phyloP scores from a whole-genome alignment of 2,888 invertebrate genomes.

The Acanthosepion pharaonis region DNA sequence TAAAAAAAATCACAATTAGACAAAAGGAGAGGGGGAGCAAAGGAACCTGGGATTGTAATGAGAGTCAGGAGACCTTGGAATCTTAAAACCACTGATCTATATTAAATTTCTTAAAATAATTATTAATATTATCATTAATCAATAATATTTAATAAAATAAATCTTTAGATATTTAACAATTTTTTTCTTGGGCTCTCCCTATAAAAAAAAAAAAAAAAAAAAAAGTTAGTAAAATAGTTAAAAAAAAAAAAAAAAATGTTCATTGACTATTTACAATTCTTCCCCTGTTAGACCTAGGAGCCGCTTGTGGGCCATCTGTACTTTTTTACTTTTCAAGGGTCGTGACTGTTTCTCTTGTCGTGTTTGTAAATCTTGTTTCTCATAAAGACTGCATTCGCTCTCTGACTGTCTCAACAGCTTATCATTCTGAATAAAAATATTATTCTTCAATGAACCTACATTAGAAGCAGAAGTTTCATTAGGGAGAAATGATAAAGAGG shows the following conservation, averaged over 20 bases:
- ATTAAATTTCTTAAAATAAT: too few relatives aligned
- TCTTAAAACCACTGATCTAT: too few relatives aligned
- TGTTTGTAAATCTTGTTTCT: background rate
- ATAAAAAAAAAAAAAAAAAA: background rate
- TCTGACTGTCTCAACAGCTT: background rate
- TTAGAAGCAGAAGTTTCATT: background rate
- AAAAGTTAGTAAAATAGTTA: background rate
- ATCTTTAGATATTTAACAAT: background rate
- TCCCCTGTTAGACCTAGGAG: background rate
- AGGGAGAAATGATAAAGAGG: background rate
- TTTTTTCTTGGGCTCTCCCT: background rate
- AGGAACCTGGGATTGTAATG: too few relatives aligned
- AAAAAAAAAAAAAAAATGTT: background rate
- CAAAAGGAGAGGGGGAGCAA: too few relatives aligned
- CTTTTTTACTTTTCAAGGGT: background rate
- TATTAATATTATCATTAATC: too few relatives aligned
- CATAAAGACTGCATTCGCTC: background rate
- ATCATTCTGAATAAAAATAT: background rate
- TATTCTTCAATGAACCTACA: background rate
- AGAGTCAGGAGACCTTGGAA: too few relatives aligned
- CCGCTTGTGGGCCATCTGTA: background rate
- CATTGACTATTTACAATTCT: background rate
- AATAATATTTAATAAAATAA: background rate
- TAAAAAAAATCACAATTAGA: too few relatives aligned
- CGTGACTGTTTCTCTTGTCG: background rate